Evolutionary conservation across 1,140 invertebrate species (phyloP), one percentile per base, ranked within the genome.

Genomic region (Trichoplusia ni): DNA sequence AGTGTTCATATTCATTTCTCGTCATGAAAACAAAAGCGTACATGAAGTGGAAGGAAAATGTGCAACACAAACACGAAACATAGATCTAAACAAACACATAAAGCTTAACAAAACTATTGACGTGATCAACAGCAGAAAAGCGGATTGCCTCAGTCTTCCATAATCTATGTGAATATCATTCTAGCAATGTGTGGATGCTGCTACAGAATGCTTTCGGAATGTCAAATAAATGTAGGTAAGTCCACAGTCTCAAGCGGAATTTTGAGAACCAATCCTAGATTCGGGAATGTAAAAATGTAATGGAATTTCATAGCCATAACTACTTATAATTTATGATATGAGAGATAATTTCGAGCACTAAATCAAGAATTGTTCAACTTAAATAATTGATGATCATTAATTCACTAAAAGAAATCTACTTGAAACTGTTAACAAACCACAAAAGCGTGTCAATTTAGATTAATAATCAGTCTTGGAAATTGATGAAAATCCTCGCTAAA

Each of bases 381-480:
- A n/a, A n/a, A n/a, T n/a, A n/a, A n/a, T n/a, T n/a, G n/a, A n/a
- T n/a, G n/a, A n/a, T n/a, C n/a, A n/a, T n/a, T n/a, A n/a, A n/a
- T n/a, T n/a, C n/a, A n/a, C 38, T 21, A 6, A 27, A 8, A 25
- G 7, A 9, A 25, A 21, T 42, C 38, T 21, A n/a, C 56, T 31
- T 40, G 29, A 46, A 59, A 59, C 27, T 14, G 29, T 35, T 35
- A 25, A 59, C 16, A 29, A 9, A 46, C n/a, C 44, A 44, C 40
- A 59, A 27, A 42, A 66, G 27, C 25, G 58, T 68, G 54, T 69
- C 65, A 83, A 88, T 88, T 90, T 86, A 82, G 81, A 80, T 79
- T 78, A 84, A 81, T 78, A 84, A 81, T 90, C 83, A 88, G 85
- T 90, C 85, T 86, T 90, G 75, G 72, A 74, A 78, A 79, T 79